Conservation (phyloP, 2,888 invertebrate species). For the Eudasyphora cyanicolor region DNA sequence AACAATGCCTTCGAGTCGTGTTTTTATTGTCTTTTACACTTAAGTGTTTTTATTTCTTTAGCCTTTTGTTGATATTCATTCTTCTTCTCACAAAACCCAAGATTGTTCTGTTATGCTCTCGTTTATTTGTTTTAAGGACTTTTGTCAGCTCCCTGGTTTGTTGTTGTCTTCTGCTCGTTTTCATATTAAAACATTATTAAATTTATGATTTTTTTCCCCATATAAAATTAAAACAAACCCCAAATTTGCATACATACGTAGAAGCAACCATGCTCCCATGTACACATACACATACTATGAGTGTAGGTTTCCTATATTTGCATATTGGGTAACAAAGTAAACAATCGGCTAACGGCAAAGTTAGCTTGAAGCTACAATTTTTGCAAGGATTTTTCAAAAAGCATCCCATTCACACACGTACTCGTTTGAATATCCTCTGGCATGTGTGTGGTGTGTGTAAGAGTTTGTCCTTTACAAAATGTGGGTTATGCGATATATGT, state of each 20-base stretch:
- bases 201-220: neutral
- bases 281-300: neutral
- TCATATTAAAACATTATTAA: constrained; percentile 22
- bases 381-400: neutral
- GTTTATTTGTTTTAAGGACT: neutral
- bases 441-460: neutral
- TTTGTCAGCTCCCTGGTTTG: neutral
- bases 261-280: too few species aligned
- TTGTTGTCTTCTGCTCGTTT: neutral
- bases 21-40: constrained; percentile 50
- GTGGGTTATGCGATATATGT: neutral
- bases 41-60: constrained; percentile 24
- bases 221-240: neutral
- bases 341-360: neutral
- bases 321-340: neutral
- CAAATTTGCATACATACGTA: neutral
- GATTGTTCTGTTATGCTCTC: neutral
- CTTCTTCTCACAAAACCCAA: neutral
- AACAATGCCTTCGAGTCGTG: constrained; percentile 41
- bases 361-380: neutral
- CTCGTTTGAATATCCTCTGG: too few species aligned
- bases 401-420: neutral
- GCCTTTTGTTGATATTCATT: neutral
- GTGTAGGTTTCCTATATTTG: neutral
- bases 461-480: too few species aligned